phyloP scores from a whole-genome alignment of 2,113 vertebrate species.

The Vimba vimba region DNA sequence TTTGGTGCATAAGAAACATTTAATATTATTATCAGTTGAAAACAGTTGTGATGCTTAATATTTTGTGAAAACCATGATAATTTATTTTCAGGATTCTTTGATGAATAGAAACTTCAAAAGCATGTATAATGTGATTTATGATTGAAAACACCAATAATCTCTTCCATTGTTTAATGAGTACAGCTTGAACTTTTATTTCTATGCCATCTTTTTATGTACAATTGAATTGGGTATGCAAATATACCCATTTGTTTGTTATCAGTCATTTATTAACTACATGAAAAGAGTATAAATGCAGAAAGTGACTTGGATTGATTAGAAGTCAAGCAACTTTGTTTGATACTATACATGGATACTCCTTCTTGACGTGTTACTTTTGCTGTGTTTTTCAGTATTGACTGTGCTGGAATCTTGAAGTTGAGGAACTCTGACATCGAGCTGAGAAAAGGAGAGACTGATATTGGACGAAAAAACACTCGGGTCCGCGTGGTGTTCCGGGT shows the following conservation, averaged over 20 bases:
- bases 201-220: background rate
- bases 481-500: conserved; percentile 96
- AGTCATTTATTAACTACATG: background rate
- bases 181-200: background rate
- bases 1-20: background rate
- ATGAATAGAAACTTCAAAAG: background rate
- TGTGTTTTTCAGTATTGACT: conserved; percentile 86
- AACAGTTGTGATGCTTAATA: background rate
- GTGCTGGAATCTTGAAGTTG: conserved; percentile 96
- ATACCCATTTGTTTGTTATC: background rate
- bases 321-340: background rate
- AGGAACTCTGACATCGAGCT: conserved; percentile 99
- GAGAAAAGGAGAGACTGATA: conserved; percentile 97
- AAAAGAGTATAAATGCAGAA: background rate
- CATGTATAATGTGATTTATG: background rate
- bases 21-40: background rate
- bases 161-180: background rate
- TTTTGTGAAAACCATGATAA: background rate
- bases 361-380: conserved; percentile 39
- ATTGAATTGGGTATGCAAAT: background rate
- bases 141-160: background rate
- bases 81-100: background rate
- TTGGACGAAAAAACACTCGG: conserved; percentile 96
- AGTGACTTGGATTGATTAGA: background rate
- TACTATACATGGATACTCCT: background rate